A percentile compares a stretch with the other conserved stretches of the same genome.
Conservation (phyloP, 2,888 invertebrate genomes). For the Drosophila siamana region DNA sequence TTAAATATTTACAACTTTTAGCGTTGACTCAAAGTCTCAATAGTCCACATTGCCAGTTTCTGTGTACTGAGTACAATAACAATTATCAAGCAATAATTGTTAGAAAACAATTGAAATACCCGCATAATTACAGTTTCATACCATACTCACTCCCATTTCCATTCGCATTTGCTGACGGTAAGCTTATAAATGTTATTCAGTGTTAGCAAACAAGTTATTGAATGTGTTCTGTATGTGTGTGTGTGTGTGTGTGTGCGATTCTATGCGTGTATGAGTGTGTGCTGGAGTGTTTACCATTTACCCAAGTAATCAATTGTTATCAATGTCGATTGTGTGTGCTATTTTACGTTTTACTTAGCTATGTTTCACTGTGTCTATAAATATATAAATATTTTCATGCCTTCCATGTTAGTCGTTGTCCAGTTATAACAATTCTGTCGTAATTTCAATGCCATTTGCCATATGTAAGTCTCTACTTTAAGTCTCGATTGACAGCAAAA, state of each 20-base stretch:
- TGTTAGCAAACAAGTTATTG: constrained; percentile 29
- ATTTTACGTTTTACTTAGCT: constrained; percentile 53
- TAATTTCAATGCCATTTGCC: constrained; percentile 31
- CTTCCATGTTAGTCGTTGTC: constrained; percentile 56
- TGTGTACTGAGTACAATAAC: constrained; percentile 3
- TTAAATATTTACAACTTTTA: too few relatives aligned
- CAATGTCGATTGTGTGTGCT: constrained; percentile 61
- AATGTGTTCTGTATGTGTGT: constrained; percentile 6
- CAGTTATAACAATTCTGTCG: constrained; percentile 48
- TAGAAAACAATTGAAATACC: constrained; percentile 40
- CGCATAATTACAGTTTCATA: constrained; percentile 53
- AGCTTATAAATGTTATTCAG: constrained; percentile 32
- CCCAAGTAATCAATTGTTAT: constrained; percentile 71
- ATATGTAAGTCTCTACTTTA: constrained; percentile 29
- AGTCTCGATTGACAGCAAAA: constrained; percentile 27
- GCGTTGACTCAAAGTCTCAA: too few relatives aligned
- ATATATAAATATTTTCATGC: constrained; percentile 42
- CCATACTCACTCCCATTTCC: constrained; percentile 41
- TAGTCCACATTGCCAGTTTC: constrained; percentile 7
- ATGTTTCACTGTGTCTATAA: constrained; percentile 55
- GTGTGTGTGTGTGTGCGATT: constrained; percentile 20
- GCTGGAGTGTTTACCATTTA: constrained; percentile 47
- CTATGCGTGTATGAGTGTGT: constrained; percentile 20
- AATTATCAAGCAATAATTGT: constrained; percentile 18
- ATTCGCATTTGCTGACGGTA: constrained; percentile 28